Base-by-base conservation (phyloP, 2,113 vertebrate genomes). In the Neolamprologus brichardi region DNA sequence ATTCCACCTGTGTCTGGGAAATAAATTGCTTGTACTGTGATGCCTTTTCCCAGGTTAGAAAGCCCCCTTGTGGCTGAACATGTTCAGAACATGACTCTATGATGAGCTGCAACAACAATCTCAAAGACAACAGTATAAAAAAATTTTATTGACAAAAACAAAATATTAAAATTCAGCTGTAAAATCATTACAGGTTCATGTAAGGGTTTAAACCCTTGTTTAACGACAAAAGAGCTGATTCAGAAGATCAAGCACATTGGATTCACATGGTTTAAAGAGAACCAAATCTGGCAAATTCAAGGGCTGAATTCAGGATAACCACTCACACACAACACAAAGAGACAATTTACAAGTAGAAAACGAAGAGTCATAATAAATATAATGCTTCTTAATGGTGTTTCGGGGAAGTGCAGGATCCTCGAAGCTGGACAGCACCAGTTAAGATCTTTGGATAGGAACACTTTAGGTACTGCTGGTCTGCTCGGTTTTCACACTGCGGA, bases 401-500 rank as follows among this genome's bases (percentile, higher is more conserved):
- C 9, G 14, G 81, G 12, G 64, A 37, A 67, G 49, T 62, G 39
- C 18, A 18, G 20, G 81, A 80, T 77, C 85, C 85, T 78, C 32
- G 41, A 72, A 2, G 23, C 23, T 44, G 32, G 81, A 85, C 70
- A 41, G 79, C 87, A 70, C 52, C 79, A 5, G 12, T 41, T 13
- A 32, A 15, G 25, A 34, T 30, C 34, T 44, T 12, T 11, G 14
- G 39, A 20, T 20, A 41, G 30, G 7, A 23, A 70, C 17, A 18
- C 7, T 91, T 98, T 96, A 99, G 94, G 97, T 95, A 91, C 97
- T 98, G 96, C 91, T 97, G 90, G 97, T 96, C 96, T 97, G 97
- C 92, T 98, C 97, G 32, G 96, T 97, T 94, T 98, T 98, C 91
- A 97, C 95, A 94, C 98, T 98, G 32, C 18, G 5, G 34, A 11